A percentile compares a stretch with the other conserved stretches of the same genome.
phyloP scores from a whole-genome alignment of 2,888 invertebrate species.

The Cephus sareptanus region DNA sequence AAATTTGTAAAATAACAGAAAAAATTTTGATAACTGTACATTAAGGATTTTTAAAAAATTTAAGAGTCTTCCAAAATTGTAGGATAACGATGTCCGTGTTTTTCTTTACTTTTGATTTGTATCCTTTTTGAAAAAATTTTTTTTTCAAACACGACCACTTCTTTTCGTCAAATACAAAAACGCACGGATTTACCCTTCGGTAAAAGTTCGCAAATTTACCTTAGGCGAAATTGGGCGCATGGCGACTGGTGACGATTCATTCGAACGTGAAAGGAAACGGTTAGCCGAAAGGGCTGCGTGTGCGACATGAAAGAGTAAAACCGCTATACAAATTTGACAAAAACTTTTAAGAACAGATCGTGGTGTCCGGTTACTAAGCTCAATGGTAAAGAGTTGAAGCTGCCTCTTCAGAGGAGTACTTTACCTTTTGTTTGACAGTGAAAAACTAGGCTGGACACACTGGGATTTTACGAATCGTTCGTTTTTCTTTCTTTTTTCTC shows the following conservation, averaged over 20 bases:
- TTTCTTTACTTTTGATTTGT: neutral
- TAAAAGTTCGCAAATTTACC: conserved; percentile 4
- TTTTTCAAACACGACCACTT: neutral
- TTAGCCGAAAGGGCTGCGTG: conserved; percentile 10
- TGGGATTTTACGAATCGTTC: neutral
- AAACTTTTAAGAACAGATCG: conserved; percentile 33
- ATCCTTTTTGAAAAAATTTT: neutral
- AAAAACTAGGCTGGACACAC: neutral
- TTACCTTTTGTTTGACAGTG: conserved; percentile 5
- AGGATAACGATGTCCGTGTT: neutral
- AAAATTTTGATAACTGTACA: neutral
- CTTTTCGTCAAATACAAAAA: conserved; percentile 1
- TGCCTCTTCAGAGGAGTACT: neutral
- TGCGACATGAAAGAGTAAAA: conserved; percentile 30
- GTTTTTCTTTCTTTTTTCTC: neutral
- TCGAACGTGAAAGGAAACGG: conserved; percentile 3
- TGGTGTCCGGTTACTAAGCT: conserved; percentile 60
- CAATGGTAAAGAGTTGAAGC: conserved; percentile 57
- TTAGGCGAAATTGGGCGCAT: neutral
- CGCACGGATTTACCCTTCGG: neutral
- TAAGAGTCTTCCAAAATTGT: neutral
- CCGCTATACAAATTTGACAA: conserved; percentile 40
- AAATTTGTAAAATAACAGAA: neutral
- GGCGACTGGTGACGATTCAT: neutral
- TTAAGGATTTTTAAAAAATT: neutral